Percentiles rank a stretch among this genome's conserved stretches.
Conservation (phyloP, 2,113 vertebrate genomes). For the Variabilichromis moorii region DNA sequence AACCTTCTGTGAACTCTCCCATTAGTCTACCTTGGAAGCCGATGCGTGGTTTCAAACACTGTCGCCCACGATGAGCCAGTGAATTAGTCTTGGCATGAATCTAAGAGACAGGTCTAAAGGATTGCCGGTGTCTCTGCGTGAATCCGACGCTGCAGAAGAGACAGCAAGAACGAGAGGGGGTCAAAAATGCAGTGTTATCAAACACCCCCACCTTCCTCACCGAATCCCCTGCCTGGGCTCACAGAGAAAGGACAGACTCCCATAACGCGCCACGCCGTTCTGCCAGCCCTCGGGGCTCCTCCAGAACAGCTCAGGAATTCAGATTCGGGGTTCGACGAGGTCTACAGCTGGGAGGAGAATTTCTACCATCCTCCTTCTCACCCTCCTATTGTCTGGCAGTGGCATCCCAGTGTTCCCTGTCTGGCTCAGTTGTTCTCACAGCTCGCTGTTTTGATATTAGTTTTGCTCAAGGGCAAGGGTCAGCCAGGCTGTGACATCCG, state of each 20-base stretch:
- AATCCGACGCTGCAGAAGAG: conserved; percentile 63
- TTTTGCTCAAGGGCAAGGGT: conserved; percentile 58
- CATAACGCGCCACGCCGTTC: conserved; percentile 66
- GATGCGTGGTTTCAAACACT: conserved; percentile 50
- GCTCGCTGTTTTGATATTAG: conserved; percentile 61
- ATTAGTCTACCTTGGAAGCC: conserved; percentile 48
- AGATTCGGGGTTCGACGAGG: conserved; percentile 69
- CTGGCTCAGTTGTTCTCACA: conserved; percentile 74
- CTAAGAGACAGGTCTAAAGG: conserved; percentile 49
- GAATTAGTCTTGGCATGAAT: conserved; percentile 76
- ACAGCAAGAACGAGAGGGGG: conserved; percentile 57
- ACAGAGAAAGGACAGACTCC: conserved; percentile 72
- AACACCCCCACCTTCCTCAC: conserved; percentile 36
- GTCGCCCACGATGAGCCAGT: conserved; percentile 68
- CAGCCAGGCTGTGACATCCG: conserved; percentile 42
- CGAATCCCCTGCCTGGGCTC: conserved; percentile 60
- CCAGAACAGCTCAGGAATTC: conserved; percentile 74
- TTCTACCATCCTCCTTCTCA: conserved; percentile 70
- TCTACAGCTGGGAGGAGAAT: conserved; percentile 77
- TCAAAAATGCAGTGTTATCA: conserved; percentile 64
- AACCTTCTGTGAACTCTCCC: conserved; percentile 70
- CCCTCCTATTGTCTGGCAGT: conserved; percentile 62
- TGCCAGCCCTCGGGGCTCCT: conserved; percentile 63
- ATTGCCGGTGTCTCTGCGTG: conserved; percentile 8
- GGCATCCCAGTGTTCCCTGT: conserved; percentile 70